A percentile compares a stretch with the other conserved stretches of the same genome.
Conservation (phyloP, 2,888 invertebrate species). For the Ctena decussata region DNA sequence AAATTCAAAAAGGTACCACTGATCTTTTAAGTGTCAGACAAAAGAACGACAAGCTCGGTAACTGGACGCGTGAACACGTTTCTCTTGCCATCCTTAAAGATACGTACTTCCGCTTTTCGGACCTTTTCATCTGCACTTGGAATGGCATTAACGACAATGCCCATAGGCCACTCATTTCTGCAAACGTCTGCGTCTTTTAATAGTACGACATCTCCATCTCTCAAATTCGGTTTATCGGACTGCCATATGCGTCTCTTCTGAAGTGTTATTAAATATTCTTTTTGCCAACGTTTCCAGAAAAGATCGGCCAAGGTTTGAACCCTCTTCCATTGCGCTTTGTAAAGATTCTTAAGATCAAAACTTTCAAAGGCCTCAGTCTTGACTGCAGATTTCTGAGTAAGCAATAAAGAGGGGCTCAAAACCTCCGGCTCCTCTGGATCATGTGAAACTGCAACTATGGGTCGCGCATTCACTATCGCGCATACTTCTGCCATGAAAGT, state of each 20-base stretch:
- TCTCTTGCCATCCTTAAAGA: too few species aligned
- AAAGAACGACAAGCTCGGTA: too few species aligned
- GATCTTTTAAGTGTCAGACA: too few species aligned
- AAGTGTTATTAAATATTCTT: too few species aligned
- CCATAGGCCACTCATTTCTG: neutral
- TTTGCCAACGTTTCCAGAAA: too few species aligned
- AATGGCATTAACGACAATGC: neutral
- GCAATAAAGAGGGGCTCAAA: too few species aligned
- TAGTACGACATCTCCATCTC: neutral
- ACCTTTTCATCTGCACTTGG: neutral
- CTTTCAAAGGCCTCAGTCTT: too few species aligned
- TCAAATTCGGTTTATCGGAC: too few species aligned
- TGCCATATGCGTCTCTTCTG: too few species aligned
- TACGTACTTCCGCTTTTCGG: neutral
- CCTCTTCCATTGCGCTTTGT: constrained; percentile 46
- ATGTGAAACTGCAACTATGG: constrained; percentile 36
- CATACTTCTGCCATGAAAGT: neutral
- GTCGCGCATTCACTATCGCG: constrained; percentile 17
- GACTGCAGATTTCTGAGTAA: constrained; percentile 51
- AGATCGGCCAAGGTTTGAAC: constrained; percentile 45
- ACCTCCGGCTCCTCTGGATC: too few species aligned
- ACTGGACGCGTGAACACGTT: too few species aligned
- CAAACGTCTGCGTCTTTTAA: neutral
- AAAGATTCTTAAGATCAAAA: constrained; percentile 16
- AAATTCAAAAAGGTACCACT: neutral